Evolutionary conservation across 1,140 invertebrate genomes (phyloP).

Genomic region (Holcopasites calliopsidis): DNA sequence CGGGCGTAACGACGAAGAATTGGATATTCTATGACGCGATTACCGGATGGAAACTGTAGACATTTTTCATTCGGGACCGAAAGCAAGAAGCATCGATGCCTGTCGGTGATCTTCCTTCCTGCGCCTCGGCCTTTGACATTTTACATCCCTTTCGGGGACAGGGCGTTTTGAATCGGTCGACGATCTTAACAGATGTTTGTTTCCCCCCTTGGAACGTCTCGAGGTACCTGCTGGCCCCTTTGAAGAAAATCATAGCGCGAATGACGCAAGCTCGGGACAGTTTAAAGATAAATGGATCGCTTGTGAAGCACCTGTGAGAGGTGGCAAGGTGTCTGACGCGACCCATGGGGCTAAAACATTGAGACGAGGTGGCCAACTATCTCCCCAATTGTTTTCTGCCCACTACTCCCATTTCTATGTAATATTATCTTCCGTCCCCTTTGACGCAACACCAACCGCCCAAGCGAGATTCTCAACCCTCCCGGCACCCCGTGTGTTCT

Average conservation of each 20-base stretch:
- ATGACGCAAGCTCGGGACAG: too few relatives aligned
- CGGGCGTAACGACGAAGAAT: not conserved
- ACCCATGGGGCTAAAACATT: not conserved
- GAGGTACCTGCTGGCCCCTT: too few relatives aligned
- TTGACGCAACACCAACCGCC: not conserved
- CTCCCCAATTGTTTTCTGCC: not conserved
- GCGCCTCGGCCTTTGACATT: too few relatives aligned
- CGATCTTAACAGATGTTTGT: too few relatives aligned
- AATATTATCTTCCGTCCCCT: not conserved
- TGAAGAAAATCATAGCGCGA: too few relatives aligned
- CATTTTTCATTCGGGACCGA: not conserved
- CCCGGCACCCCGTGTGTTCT: too few relatives aligned
- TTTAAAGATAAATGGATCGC: too few relatives aligned
- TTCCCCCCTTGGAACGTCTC: too few relatives aligned
- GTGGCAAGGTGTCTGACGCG: not conserved
- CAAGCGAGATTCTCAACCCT: too few relatives aligned
- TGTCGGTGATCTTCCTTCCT: not conserved
- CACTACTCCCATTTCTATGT: not conserved
- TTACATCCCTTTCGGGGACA: too few relatives aligned
- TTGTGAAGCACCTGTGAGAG: not conserved
- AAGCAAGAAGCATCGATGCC: not conserved
- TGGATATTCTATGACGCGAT: constrained; percentile 22
- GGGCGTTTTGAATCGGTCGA: too few relatives aligned
- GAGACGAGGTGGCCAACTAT: not conserved
- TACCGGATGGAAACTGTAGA: not conserved